Evolutionary conservation across 1,140 invertebrate species (phyloP).

Genomic region (Sycophila sp.): DNA sequence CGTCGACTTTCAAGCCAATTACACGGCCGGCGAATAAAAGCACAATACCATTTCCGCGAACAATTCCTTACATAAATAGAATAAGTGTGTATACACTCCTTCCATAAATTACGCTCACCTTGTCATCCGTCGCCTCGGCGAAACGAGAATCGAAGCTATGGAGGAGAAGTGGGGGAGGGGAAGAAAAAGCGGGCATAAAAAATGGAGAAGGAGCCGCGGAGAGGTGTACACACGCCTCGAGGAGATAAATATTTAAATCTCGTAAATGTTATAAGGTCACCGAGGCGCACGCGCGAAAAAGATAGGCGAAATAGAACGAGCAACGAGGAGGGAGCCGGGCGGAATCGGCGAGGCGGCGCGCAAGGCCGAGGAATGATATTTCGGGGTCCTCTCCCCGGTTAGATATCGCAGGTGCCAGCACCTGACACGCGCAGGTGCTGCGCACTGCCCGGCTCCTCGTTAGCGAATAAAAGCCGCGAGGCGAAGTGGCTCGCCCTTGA

Average conservation of each 20-base stretch:
- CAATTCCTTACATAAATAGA: slow-evolving; percentile 25
- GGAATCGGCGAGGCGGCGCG: not conserved
- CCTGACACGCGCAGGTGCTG: slow-evolving; percentile 23
- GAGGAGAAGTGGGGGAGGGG: not conserved
- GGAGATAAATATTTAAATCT: slow-evolving; percentile 26
- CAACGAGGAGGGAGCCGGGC: not conserved
- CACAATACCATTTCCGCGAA: not conserved
- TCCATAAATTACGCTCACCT: slow-evolving; percentile 23
- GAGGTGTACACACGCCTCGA: too few relatives aligned
- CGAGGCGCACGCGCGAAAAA: not conserved
- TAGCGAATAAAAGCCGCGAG: slow-evolving; percentile 14
- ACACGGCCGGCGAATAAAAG: not conserved
- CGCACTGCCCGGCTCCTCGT: not conserved
- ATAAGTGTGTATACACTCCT: not conserved
- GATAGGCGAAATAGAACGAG: not conserved
- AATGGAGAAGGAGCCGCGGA: not conserved
- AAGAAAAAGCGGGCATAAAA: not conserved
- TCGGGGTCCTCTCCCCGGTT: not conserved
- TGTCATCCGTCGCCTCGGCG: not conserved
- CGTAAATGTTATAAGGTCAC: slow-evolving; percentile 35
- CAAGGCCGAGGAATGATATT: not conserved
- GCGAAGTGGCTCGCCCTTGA: slow-evolving; percentile 15
- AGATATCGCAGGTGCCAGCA: slow-evolving; percentile 37
- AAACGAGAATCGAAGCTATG: not conserved
- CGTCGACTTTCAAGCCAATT: too few relatives aligned